Percentiles rank a stretch among this genome's conserved stretches.
Conservation (phyloP, 2,888 invertebrate genomes). For the Sinhomidia bicolor region DNA sequence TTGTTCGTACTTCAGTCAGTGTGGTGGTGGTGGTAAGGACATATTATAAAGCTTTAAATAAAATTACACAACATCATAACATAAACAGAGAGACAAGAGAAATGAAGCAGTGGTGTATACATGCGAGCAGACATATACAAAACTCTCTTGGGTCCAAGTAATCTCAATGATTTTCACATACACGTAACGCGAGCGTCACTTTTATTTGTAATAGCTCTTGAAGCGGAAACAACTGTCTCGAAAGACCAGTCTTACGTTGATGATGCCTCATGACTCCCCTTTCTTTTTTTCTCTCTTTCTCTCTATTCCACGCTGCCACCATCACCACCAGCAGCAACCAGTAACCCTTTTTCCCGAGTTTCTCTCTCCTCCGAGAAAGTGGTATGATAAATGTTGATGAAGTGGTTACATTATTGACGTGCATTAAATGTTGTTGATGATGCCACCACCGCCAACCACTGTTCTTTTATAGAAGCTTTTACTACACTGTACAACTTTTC, state of each 20-base stretch:
- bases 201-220: constrained; percentile 58
- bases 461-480: neutral
- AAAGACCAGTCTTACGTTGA: constrained; percentile 33
- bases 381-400: constrained; percentile 55
- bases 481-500: neutral
- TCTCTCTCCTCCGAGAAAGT: constrained; percentile 25
- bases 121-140: neutral
- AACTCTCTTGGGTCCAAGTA: constrained; percentile 65
- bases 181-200: constrained; percentile 23
- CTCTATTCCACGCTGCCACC: neutral
- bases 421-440: constrained; percentile 43
- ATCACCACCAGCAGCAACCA: neutral
- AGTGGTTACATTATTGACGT: constrained; percentile 50
- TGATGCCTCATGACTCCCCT: constrained; percentile 28
- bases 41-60: constrained; percentile 27
- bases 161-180: constrained; percentile 72
- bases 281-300: neutral
- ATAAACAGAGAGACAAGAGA: neutral
- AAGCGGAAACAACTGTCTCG: constrained; percentile 68
- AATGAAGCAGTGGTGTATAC: constrained; percentile 4
- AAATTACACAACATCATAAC: neutral
- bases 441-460: constrained; percentile 12
- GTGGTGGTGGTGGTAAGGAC: neutral
- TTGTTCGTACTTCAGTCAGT: neutral
- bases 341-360: neutral